Evolutionary conservation across 2,113 vertebrate species (phyloP).

Genomic region (Archocentrus centrarchus): DNA sequence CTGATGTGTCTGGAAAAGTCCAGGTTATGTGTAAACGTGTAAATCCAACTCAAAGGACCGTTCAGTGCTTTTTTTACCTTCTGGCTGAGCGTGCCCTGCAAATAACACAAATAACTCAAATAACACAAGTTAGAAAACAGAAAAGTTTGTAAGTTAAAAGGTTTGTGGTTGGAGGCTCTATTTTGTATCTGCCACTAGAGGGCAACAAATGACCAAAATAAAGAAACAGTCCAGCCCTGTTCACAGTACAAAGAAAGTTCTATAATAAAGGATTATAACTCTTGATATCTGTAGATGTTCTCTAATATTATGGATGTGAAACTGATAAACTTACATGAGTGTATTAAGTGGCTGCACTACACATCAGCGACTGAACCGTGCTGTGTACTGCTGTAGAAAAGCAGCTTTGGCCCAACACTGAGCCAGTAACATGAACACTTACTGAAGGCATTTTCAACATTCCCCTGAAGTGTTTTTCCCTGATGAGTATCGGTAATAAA

Average conservation of each 20-base stretch:
- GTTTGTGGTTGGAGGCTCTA: rapidly evolving
- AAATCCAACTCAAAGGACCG: too few relatives aligned
- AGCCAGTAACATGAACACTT: too few relatives aligned
- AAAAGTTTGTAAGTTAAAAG: background rate
- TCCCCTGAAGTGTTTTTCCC: too few relatives aligned
- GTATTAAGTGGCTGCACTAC: too few relatives aligned
- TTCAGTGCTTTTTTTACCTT: background rate
- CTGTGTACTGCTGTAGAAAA: too few relatives aligned
- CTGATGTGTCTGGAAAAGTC: background rate
- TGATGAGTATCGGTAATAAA: background rate
- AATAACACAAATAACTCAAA: background rate
- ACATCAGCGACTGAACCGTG: too few relatives aligned
- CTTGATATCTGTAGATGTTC: too few relatives aligned
- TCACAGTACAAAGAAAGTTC: background rate
- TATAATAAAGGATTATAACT: too few relatives aligned
- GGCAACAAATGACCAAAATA: background rate
- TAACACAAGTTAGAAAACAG: background rate
- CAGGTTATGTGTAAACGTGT: background rate
- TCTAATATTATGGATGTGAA: too few relatives aligned
- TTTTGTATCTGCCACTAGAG: background rate
- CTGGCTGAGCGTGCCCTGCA: background rate
- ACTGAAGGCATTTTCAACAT: too few relatives aligned
- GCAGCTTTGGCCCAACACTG: too few relatives aligned
- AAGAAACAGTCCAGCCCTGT: background rate
- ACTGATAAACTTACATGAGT: too few relatives aligned